Percentiles rank a stretch among this genome's conserved stretches.
Conservation (phyloP, 2,888 invertebrate genomes). For the Drosophila rellima region DNA sequence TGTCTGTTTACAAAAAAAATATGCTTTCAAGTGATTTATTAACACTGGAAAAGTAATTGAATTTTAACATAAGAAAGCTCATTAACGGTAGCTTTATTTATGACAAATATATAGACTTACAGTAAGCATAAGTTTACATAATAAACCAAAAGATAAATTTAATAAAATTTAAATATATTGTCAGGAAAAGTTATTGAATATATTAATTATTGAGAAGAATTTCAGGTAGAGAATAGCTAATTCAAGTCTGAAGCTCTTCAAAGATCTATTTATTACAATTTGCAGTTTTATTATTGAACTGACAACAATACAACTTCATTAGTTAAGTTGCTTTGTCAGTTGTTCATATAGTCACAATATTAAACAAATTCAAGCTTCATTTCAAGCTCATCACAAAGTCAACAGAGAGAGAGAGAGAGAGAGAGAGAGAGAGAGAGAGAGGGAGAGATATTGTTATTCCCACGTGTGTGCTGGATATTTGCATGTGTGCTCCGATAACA, state of each 20-base stretch:
- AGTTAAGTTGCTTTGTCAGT: conserved; percentile 42
- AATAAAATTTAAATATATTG: not conserved
- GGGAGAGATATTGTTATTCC: conserved; percentile 9
- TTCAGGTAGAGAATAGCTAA: not conserved
- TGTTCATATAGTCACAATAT: conserved; percentile 20
- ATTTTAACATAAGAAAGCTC: too few relatives aligned
- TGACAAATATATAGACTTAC: too few relatives aligned
- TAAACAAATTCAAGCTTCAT: conserved; percentile 49
- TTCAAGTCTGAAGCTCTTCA: not conserved
- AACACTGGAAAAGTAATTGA: too few relatives aligned
- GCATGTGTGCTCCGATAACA: conserved; percentile 28
- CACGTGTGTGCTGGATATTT: conserved; percentile 14
- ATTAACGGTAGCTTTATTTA: too few relatives aligned
- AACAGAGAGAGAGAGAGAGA: conserved; percentile 22
- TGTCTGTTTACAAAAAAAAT: too few relatives aligned
- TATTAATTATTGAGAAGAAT: too few relatives aligned
- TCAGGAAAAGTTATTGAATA: too few relatives aligned
- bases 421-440: not conserved
- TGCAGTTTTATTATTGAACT: conserved; percentile 2
- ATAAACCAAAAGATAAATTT: not conserved
- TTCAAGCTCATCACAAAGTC: conserved; percentile 52
- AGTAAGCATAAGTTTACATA: too few relatives aligned
- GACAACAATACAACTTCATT: conserved; percentile 44
- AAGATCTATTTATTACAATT: not conserved
- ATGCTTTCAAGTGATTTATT: too few relatives aligned